Conservation (phyloP, 1,140 invertebrate species). For the Diorhabda sublineata region DNA sequence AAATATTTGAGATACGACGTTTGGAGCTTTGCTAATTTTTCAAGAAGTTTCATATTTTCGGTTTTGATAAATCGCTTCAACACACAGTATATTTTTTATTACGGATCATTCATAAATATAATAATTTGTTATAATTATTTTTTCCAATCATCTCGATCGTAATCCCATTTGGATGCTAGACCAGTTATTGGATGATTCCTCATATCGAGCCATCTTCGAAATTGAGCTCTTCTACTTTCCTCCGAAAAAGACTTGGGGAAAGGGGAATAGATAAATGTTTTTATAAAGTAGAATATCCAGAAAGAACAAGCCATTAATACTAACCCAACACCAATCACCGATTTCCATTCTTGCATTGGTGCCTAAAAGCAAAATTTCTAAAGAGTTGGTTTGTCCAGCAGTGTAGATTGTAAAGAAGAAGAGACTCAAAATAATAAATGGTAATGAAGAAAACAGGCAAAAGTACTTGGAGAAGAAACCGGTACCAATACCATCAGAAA, state of each 20-base stretch:
- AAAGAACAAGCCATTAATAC: constrained; percentile 17
- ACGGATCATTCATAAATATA: neutral
- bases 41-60: too few species aligned
- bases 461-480: too few species aligned
- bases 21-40: too few species aligned
- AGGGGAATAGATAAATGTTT: constrained; percentile 10
- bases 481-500: too few species aligned
- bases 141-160: constrained; percentile 64
- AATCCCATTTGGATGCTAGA: constrained; percentile 61
- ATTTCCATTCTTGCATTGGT: constrained; percentile 85
- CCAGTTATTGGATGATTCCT: constrained; percentile 74
- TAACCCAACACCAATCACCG: constrained; percentile 52
- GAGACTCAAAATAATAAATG: too few species aligned
- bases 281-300: constrained; percentile 21
- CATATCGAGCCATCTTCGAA: constrained; percentile 73
- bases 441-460: too few species aligned
- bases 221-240: constrained; percentile 68
- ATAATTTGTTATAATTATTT: constrained; percentile 21
- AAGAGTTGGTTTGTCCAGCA: too few species aligned
- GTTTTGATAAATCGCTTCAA: neutral
- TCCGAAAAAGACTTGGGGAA: constrained; percentile 65
- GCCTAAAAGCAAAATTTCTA: constrained; percentile 38
- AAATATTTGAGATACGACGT: too few species aligned
- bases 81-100: constrained; percentile 5
- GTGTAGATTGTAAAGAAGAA: too few species aligned